phyloP scores from a whole-genome alignment of 2,797 vertebrate genomes.

The Pipistrellus nathusii region DNA sequence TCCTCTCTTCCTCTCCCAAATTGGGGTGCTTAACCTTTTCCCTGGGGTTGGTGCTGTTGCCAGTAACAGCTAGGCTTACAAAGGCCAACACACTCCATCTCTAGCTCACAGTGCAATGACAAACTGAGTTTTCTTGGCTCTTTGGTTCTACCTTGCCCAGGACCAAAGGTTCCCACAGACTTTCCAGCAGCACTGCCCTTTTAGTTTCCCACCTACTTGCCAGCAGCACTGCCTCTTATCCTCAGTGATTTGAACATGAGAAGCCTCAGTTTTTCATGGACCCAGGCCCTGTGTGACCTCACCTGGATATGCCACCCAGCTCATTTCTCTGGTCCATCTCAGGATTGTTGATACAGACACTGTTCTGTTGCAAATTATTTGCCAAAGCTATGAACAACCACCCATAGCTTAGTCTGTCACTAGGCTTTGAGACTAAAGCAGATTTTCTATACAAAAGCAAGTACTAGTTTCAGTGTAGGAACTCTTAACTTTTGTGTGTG shows the following conservation, averaged over 20 bases:
- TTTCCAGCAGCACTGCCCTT: not conserved
- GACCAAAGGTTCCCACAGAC: not conserved
- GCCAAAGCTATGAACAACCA: not conserved
- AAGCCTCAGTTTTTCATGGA: conserved; percentile 41
- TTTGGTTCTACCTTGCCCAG: not conserved
- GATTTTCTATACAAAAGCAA: conserved; percentile 6
- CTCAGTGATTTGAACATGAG: not conserved
- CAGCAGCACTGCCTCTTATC: not conserved
- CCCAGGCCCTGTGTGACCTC: not conserved
- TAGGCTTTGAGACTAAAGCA: conserved; percentile 4
- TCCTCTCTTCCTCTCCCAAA: not conserved
- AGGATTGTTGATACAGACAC: not conserved
- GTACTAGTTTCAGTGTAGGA: not conserved
- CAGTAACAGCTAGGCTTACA: not conserved
- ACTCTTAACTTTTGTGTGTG: not conserved
- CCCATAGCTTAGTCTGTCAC: not conserved
- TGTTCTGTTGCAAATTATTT: not conserved
- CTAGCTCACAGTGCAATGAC: not conserved
- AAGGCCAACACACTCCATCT: not conserved
- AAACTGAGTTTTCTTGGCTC: not conserved
- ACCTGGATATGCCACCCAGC: not conserved
- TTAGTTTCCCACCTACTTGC: no score
- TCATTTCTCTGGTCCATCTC: not conserved
- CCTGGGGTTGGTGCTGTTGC: not conserved
- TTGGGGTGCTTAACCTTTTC: not conserved